A percentile compares a stretch with the other conserved stretches of the same genome.
phyloP scores from a whole-genome alignment of 2,888 invertebrate species.

The Elegia similella region DNA sequence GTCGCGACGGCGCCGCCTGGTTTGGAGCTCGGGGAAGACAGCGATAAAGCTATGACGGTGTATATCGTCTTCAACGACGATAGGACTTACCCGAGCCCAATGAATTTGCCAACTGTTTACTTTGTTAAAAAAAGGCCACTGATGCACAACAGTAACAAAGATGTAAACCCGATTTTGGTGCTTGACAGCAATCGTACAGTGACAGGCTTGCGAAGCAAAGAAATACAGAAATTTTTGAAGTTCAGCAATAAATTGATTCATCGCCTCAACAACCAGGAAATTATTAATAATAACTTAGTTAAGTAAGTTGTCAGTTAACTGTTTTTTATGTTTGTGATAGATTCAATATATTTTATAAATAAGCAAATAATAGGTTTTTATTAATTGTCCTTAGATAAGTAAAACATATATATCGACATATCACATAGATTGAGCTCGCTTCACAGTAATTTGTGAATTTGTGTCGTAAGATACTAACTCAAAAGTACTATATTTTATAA shows the following conservation, averaged over 20 bases:
- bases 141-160: constrained; percentile 23
- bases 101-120: constrained; percentile 54
- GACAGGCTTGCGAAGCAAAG: constrained; percentile 61
- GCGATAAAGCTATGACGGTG: constrained; percentile 44
- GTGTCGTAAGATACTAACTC: too few species aligned
- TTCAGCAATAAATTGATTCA: constrained; percentile 57
- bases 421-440: too few species aligned
- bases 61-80: constrained; percentile 62
- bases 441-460: too few species aligned
- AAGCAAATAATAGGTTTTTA: too few species aligned
- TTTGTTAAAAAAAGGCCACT: constrained; percentile 49
- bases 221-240: constrained; percentile 53
- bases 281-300: too few species aligned
- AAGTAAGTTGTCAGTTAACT: not conserved
- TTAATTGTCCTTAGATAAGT: too few species aligned
- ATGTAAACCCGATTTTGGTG: constrained; percentile 52
- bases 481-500: too few species aligned
- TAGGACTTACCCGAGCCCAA: not conserved
- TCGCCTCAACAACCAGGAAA: constrained; percentile 21
- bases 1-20: constrained; percentile 62
- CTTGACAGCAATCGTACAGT: constrained; percentile 65
- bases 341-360: too few species aligned
- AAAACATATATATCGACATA: too few species aligned
- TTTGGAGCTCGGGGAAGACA: constrained; percentile 40
- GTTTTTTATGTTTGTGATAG: too few species aligned